Evolutionary conservation across 2,113 vertebrate genomes (phyloP), one percentile per base, ranked within the genome.

Genomic region (Abramis brama): DNA sequence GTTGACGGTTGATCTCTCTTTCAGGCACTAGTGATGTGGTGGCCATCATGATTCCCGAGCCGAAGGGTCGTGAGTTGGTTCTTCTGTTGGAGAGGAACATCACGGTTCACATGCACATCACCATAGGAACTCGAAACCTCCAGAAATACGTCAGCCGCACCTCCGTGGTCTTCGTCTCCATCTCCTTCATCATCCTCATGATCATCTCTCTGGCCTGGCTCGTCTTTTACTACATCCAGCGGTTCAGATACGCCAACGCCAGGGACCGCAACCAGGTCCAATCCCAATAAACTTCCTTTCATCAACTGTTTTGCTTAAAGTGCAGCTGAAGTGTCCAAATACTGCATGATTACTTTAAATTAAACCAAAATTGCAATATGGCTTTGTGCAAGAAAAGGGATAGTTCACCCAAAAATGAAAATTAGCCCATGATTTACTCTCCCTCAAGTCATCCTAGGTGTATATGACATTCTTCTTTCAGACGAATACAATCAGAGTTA

Each of bases 111-210:
- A 93, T 99, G 95, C 94, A 97, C 93, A 98, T 99, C 92, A 98
- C 96, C 86, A 96, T 99, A 0, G 98, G 98, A 68, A 99, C 98
- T 0, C 96, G 98, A 82, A 99, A 99, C 95, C 90, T 99, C 92
- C 98, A 99, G 95, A 99, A 99, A 92, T 99, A 98, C 0, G 98
- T 99, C 92, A 99, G 97, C 95, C 94, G 98, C 74, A 99, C 98
- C 0, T 99, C 98, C 0, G 98, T 99, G 12, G 98, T 99, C 79
- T 99, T 99, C 3, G 97, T 99, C 79, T 99, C 98, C 93, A 99
- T 99, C 95, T 99, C 97, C 93, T 99, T 99, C 95, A 99, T 99
- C 80, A 96, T 99, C 85, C 94, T 99, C 90, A 99, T 99, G 98
- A 99, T 98, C 94, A 99, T 99, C 93, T 99, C 98, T 0, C 94